Base-by-base conservation (phyloP, 2,113 vertebrate species). In the Notarius lentiginosus region DNA sequence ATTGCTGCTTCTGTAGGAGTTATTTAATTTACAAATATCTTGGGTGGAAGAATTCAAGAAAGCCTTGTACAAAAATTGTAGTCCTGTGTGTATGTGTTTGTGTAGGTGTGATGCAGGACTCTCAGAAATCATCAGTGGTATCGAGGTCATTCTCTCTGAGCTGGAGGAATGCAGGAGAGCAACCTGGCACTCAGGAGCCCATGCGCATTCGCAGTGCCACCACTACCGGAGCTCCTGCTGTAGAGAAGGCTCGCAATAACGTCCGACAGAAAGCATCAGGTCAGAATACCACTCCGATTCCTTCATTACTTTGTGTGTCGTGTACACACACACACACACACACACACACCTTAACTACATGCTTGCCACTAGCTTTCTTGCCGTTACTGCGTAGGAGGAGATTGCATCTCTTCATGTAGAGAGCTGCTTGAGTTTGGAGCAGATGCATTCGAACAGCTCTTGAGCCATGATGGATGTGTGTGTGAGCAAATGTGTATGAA, bases 161-260 rank as follows among this genome's bases (percentile, higher is more conserved):
- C 90, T 98, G 97, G 98, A 96, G 96, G 86, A 97, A 95, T 90
- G 96, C 98, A 30, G 96, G 95, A 18, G 97, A 97, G 20, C 93
- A 93, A 68, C 84, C 89, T 7, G 92, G 91, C 20, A 90, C 94
- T 84, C 95, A 96, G 53, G 98, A 99, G 88, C 98, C 97, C 0
- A 99, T 99, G 98, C 95, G 98, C 84, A 97, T 97, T 84, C 95
- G 98, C 88, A 99, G 98, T 18, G 98, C 98, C 73, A 99, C 98
- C 4, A 99, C 98, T 0, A 99, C 98, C 8, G 98, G 98, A 90
- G 97, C 97, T 10, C 97, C 97, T 0, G 97, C 97, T 73, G 97
- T 97, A 53, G 98, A 99, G 91, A 99, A 97, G 86, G 98, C 98
- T 18, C 97, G 97, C 73, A 98, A 97, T 92, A 96, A 93, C 0